Evolutionary conservation across 2,888 invertebrate genomes (phyloP).

Genomic region (Busseola fusca): DNA sequence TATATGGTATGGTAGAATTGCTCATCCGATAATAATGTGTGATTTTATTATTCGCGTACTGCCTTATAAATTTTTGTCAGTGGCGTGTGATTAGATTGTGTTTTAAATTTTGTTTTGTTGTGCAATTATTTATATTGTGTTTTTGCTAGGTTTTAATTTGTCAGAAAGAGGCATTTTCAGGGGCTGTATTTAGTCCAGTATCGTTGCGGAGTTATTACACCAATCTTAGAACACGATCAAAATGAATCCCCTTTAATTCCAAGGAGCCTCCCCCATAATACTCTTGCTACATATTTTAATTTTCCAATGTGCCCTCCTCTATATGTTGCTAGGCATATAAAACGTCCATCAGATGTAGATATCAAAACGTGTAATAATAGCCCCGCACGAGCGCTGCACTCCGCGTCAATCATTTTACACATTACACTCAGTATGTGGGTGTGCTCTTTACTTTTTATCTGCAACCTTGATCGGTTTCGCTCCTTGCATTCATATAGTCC

Average conservation of each 20-base stretch:
- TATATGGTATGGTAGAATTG: conserved; percentile 16
- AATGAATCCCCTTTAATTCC: conserved; percentile 8
- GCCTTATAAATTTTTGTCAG: not conserved
- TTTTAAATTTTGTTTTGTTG: not conserved
- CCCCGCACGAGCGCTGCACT: conserved; percentile 53
- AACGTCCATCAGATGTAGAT: conserved; percentile 60
- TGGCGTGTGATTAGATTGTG: not conserved
- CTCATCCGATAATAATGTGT: conserved; percentile 3
- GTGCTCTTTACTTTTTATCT: conserved; percentile 61
- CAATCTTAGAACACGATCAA: conserved; percentile 1
- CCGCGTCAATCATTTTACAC: conserved; percentile 64
- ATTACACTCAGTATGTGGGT: conserved; percentile 56
- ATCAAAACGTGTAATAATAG: conserved; percentile 62
- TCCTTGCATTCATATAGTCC: conserved; percentile 56
- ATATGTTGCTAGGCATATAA: conserved; percentile 26
- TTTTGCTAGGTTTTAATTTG: not conserved
- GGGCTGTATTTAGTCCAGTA: not conserved
- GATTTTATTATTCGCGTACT: not conserved
- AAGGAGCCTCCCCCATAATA: not conserved
- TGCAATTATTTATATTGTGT: not conserved
- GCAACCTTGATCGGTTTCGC: conserved; percentile 59
- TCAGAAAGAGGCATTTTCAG: not conserved
- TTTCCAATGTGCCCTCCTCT: conserved; percentile 31
- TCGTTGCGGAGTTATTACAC: not conserved
- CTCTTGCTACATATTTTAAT: not conserved